phyloP scores from a whole-genome alignment of 2,113 vertebrate genomes.

The Albula glossodonta region DNA sequence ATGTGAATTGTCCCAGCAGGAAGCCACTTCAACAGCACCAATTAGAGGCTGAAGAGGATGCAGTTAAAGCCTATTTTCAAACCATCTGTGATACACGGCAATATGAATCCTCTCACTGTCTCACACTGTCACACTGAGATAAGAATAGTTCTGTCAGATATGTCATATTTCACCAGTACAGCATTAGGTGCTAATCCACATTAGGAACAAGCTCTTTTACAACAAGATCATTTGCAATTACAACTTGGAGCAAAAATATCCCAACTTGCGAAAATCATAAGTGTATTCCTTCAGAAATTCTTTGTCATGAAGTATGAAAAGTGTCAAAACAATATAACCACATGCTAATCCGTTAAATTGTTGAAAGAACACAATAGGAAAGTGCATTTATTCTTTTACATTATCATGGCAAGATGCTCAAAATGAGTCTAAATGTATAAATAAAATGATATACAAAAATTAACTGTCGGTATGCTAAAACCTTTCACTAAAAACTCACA shows the following conservation, averaged over 20 bases:
- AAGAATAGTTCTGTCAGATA: not conserved
- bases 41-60: constrained; percentile 19
- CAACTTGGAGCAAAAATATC: not conserved
- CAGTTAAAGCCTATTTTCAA: constrained; percentile 22
- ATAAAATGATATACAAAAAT: not conserved
- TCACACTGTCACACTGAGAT: not conserved
- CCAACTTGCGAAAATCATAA: not conserved
- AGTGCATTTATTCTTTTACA: too few relatives aligned
- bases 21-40: constrained; percentile 1
- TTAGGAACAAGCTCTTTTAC: not conserved
- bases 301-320: not conserved
- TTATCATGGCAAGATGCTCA: too few relatives aligned
- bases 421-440: not conserved
- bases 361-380: not conserved
- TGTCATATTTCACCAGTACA: not conserved
- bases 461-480: not conserved
- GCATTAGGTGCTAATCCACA: not conserved
- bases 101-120: constrained; percentile 1
- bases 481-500: constrained; percentile 34
- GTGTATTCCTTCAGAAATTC: not conserved
- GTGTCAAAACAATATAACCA: not conserved
- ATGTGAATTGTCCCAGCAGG: constrained; percentile 17
- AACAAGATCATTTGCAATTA: not conserved
- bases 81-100: constrained; percentile 10
- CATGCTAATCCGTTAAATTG: too few relatives aligned